Conservation (phyloP, 1,140 invertebrate species). For the Zophobas morio region DNA sequence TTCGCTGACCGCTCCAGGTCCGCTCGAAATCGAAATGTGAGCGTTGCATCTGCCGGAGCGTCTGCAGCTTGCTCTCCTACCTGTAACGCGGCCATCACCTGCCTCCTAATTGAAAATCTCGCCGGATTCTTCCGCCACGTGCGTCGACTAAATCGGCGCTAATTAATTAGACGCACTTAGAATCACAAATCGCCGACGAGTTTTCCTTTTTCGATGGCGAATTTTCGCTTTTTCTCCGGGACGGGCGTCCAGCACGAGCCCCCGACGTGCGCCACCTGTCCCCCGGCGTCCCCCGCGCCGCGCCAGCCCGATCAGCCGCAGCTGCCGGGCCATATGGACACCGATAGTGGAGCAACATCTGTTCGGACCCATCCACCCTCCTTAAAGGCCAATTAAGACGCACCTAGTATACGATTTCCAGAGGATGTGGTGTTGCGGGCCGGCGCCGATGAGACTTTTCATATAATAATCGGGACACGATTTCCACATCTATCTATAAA, state of each 20-base stretch:
- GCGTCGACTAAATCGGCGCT: not conserved
- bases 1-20: too few species aligned
- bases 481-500: conserved; percentile 24
- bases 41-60: too few species aligned
- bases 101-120: too few species aligned
- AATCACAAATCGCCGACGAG: not conserved
- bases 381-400: conserved; percentile 7
- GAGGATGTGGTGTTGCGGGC: not conserved
- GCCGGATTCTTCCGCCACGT: not conserved
- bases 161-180: not conserved
- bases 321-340: conserved; percentile 49
- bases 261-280: conserved; percentile 49
- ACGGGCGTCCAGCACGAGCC: conserved; percentile 32
- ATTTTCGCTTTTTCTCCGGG: not conserved
- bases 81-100: too few species aligned
- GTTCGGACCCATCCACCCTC: conserved; percentile 32
- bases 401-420: conserved; percentile 2
- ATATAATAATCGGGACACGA: not conserved
- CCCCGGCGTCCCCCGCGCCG: not conserved
- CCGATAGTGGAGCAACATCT: conserved; percentile 39
- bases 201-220: too few species aligned
- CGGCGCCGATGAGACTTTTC: not conserved
- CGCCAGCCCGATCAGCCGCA: conserved; percentile 33
- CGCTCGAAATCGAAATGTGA: too few species aligned
- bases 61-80: too few species aligned